phyloP scores from a whole-genome alignment of 2,888 invertebrate genomes.

The Lymantria dispar region DNA sequence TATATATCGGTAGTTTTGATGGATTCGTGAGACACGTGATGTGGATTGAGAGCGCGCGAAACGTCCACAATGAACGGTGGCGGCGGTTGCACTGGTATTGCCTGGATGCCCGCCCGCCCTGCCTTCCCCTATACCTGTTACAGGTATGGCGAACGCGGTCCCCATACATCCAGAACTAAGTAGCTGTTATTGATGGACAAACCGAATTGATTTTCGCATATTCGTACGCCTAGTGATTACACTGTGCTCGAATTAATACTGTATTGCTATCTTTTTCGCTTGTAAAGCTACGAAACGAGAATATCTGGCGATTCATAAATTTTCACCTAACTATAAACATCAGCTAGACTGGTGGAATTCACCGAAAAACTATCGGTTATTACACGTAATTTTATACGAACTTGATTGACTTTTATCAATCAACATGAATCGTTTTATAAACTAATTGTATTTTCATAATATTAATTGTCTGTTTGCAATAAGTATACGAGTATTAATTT shows the following conservation, averaged over 20 bases:
- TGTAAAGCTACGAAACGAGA: constrained; percentile 31
- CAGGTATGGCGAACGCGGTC: constrained; percentile 70
- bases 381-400: constrained; percentile 26
- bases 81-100: constrained; percentile 66
- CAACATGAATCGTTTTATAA: constrained; percentile 8
- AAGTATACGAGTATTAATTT: too few relatives aligned
- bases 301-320: constrained; percentile 42
- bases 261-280: constrained; percentile 22
- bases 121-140: constrained; percentile 65
- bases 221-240: constrained; percentile 45
- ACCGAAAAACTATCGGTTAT: constrained; percentile 32
- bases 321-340: constrained; percentile 39
- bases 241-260: constrained; percentile 17
- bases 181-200: constrained; percentile 77
- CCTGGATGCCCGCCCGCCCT: constrained; percentile 55
- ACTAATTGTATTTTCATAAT: too few relatives aligned
- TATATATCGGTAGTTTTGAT: constrained; percentile 29
- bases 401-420: constrained; percentile 28
- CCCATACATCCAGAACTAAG: constrained; percentile 64
- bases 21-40: constrained; percentile 42
- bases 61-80: constrained; percentile 54
- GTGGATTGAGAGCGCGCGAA: constrained; percentile 40
- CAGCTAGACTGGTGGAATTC: constrained; percentile 31
- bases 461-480: too few relatives aligned
- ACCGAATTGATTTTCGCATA: constrained; percentile 73